Conservation (phyloP, 2,888 invertebrate genomes). For the Mesoligia furuncula region DNA sequence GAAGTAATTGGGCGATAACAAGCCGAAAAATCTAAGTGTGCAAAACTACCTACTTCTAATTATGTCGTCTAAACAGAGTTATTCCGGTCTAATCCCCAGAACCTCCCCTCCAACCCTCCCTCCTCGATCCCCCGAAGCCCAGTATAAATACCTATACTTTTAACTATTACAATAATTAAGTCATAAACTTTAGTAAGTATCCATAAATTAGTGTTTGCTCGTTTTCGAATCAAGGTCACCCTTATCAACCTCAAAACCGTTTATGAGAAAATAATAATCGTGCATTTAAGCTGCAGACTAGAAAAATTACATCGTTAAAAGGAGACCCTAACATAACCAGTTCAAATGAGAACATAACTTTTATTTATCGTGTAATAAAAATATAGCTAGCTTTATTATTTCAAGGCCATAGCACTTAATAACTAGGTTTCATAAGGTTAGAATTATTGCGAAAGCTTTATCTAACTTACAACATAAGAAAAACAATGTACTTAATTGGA, state of each 20-base stretch:
- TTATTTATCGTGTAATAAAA: slow-evolving; percentile 30
- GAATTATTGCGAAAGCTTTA: not conserved
- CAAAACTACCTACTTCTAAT: not conserved
- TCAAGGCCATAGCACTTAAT: not conserved
- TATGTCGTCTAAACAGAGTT: too few relatives aligned
- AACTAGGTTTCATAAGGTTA: not conserved
- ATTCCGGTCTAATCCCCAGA: too few relatives aligned
- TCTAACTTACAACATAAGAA: slow-evolving; percentile 9
- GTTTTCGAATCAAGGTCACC: not conserved
- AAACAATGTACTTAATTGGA: not conserved
- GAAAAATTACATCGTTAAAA: slow-evolving; percentile 22
- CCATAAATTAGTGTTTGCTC: not conserved
- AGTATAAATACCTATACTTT: not conserved
- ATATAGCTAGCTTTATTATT: slow-evolving; percentile 12
- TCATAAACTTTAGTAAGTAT: not conserved
- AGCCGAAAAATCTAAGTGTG: not conserved
- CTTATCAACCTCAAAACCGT: slow-evolving; percentile 1
- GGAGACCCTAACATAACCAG: not conserved
- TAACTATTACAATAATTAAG: slow-evolving; percentile 4
- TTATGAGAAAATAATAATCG: slow-evolving; percentile 25
- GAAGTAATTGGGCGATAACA: not conserved
- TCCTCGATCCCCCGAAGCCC: too few relatives aligned
- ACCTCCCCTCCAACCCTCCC: too few relatives aligned
- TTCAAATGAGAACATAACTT: slow-evolving; percentile 16
- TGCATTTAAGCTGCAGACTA: slow-evolving; percentile 8